A percentile compares a stretch with the other conserved stretches of the same genome.
Evolutionary conservation across 23 tunicate genomes (phyloP).

Genomic region (Diplosoma virens): DNA sequence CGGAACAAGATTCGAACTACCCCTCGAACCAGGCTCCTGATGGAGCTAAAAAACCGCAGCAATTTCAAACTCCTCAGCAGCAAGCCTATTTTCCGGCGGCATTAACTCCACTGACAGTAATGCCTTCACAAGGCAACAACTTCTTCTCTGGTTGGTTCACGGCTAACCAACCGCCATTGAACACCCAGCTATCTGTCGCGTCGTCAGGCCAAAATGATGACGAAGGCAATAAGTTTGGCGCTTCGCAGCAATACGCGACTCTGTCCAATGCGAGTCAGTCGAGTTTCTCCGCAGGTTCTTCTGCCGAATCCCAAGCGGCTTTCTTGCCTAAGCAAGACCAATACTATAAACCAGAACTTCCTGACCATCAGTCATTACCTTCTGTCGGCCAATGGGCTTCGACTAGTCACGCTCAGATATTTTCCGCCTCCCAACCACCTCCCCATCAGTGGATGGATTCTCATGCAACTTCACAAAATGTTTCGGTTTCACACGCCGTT

Average conservation of each 20-base stretch:
- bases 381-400: constrained; percentile 1
- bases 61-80: constrained; percentile 4
- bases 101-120: constrained; percentile 65
- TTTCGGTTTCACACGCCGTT: neutral
- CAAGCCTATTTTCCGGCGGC: constrained; percentile 62
- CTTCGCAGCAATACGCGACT: no score
- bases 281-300: neutral
- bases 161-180: neutral
- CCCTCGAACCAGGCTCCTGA: neutral
- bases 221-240: no score
- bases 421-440: neutral
- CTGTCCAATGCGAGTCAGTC: no score
- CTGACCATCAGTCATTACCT: neutral
- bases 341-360: neutral
- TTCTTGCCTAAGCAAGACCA: neutral
- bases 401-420: neutral
- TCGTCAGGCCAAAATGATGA: neutral
- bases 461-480: neutral
- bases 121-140: constrained; percentile 42
- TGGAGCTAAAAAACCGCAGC: neutral
- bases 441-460: neutral
- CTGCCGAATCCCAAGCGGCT: neutral
- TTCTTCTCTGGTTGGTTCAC: constrained; percentile 66
- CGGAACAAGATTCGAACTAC: neutral
- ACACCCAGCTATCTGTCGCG: neutral